Evolutionary conservation across 92 coral and sea anemone genomes (phyloP).

Genomic region (Muricea muricata): DNA sequence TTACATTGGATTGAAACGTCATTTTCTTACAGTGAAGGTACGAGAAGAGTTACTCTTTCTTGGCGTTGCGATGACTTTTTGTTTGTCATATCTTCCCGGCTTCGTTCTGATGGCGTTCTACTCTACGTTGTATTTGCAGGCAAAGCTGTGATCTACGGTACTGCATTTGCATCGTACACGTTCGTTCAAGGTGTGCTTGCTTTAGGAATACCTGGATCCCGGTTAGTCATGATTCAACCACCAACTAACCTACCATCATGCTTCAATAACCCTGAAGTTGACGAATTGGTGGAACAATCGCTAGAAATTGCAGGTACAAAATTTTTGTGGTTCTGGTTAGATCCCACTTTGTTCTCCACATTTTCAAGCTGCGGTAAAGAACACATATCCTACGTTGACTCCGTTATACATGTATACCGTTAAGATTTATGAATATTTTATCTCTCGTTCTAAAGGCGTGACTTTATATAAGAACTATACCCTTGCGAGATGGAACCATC

Average conservation of each 20-base stretch:
- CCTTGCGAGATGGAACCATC: constrained; percentile 94
- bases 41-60: constrained; percentile 1
- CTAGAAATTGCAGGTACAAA: constrained; percentile 57
- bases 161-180: constrained; percentile 81
- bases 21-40: constrained; percentile 76
- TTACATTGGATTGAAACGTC: constrained; percentile 76
- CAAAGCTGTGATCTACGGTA: constrained; percentile 88
- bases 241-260: constrained; percentile 85
- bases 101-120: too few species aligned
- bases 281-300: constrained; percentile 76
- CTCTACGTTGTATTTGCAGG: too few species aligned
- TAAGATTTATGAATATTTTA: too few species aligned
- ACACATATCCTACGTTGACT: too few species aligned
- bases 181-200: constrained; percentile 80
- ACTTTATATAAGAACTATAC: constrained; percentile 81
- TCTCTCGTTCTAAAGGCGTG: too few species aligned
- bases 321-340: too few species aligned
- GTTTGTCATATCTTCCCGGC: too few species aligned
- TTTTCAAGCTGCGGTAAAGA: too few species aligned
- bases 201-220: constrained; percentile 77
- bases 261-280: constrained; percentile 90
- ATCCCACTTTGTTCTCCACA: neutral
- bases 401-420: too few species aligned
- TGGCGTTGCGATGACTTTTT: too few species aligned
- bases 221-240: constrained; percentile 88